A percentile compares a stretch with the other conserved stretches of the same genome.
These are phyloP conservation scores for Crenichthys baileyi DNA, from an alignment of 2,797 vertebrate species.

Conservation along the genomic window DNA sequence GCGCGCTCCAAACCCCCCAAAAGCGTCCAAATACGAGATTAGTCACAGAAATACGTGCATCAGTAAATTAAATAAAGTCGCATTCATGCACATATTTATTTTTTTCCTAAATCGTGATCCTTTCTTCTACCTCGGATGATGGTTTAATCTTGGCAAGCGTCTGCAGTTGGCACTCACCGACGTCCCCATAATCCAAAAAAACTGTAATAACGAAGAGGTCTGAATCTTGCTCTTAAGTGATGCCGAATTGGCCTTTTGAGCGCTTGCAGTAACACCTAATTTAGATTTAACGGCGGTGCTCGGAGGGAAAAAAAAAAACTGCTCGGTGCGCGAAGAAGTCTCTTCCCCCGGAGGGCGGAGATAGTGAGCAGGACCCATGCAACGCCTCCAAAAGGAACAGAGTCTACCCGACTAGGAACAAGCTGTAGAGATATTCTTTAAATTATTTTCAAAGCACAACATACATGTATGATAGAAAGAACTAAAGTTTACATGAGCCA, in stretches of 20 bases:
- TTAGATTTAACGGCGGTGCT: slow-evolving; percentile 44
- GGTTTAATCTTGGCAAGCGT: slow-evolving; percentile 56
- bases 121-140: slow-evolving; percentile 29
- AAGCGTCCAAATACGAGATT: slow-evolving; percentile 35
- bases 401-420: slow-evolving; percentile 49
- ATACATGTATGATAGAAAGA: not conserved
- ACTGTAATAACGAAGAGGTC: not conserved
- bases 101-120: slow-evolving; percentile 5
- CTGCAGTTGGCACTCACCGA: slow-evolving; percentile 50
- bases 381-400: slow-evolving; percentile 57
- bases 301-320: slow-evolving; percentile 27
- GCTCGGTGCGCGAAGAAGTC: slow-evolving; percentile 52
- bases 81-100: slow-evolving; percentile 25
- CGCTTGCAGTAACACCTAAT: slow-evolving; percentile 50
- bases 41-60: slow-evolving; percentile 22
- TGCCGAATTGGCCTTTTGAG: slow-evolving; percentile 29
- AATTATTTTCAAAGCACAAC: not conserved
- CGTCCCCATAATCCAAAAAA: slow-evolving; percentile 62
- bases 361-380: slow-evolving; percentile 62
- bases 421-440: slow-evolving; percentile 39
- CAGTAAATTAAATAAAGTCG: slow-evolving; percentile 24
- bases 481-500: not conserved
- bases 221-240: slow-evolving; percentile 31
- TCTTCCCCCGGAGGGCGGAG: slow-evolving; percentile 73
- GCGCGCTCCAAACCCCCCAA: slow-evolving; percentile 37